phyloP scores from a whole-genome alignment of 1,140 invertebrate species.

The Manduca sexta region DNA sequence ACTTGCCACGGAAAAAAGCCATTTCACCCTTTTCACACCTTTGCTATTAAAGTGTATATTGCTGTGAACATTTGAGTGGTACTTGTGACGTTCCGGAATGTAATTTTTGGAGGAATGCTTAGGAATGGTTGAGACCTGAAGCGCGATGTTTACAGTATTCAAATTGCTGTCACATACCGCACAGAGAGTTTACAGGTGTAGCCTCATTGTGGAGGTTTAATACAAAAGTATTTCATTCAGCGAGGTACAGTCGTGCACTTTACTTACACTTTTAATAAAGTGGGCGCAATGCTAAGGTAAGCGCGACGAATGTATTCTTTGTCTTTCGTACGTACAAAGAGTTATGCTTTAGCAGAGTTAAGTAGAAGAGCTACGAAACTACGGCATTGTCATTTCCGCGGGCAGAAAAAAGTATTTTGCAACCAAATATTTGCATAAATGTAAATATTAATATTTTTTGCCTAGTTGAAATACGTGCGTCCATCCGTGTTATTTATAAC shows the following conservation, averaged over 20 bases:
- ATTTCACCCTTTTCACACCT: conserved; percentile 40
- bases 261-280: conserved; percentile 5
- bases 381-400: no score
- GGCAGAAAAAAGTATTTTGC: no score
- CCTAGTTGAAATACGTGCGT: no score
- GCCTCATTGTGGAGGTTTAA: conserved; percentile 12
- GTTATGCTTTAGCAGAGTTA: no score
- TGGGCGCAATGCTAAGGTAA: not conserved
- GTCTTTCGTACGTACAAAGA: no score
- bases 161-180: conserved; percentile 41
- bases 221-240: conserved; percentile 23
- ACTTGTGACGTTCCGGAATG: conserved; percentile 21
- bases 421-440: no score
- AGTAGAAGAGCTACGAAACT: no score
- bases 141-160: conserved; percentile 49
- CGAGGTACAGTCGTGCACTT: not conserved
- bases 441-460: no score
- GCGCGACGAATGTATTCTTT: no score
- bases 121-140: conserved; percentile 42
- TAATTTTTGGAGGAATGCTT: conserved; percentile 29
- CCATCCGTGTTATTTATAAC: no score
- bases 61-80: conserved; percentile 22
- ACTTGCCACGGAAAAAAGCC: conserved; percentile 36
- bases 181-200: conserved; percentile 5
- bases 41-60: conserved; percentile 45